Evolutionary conservation across 2,888 invertebrate genomes (phyloP), one percentile per base, ranked within the genome.

Genomic region (Plemyria rubiginata): DNA sequence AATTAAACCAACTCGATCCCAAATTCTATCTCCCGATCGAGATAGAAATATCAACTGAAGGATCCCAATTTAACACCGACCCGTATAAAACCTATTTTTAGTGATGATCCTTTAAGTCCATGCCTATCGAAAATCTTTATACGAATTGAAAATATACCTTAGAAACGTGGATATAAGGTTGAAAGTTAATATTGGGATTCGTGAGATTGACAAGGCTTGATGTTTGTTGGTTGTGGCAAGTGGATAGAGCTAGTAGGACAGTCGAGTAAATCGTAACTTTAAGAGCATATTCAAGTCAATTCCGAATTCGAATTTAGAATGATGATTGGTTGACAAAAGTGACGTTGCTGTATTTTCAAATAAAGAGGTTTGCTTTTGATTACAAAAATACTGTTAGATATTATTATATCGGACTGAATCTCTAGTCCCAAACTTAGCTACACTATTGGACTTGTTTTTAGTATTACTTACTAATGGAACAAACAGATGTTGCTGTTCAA

Each of bases 1-100:
- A 62, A 56, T 62, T 56, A 60, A 40, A 32, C 9, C 12, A 32
- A 46, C 48, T 40, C 56, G 22, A 52, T 46, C 45, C 29, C 50
- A 32, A 50, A 54, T n/a, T 41, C 55, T 28, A 50, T 57, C 49
- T 22, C 15, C 11, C 41, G 49, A 64, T 64, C 64, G 16, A 51
- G 54, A 65, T 65, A 66, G 53, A 57, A 63, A 54, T 58, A 64
- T 59, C 60, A 65, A 55, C 53, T 60, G 55, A 70, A 62, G 41
- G 60, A 54, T 41, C 45, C 58, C 54, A 43, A 55, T 62, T 66
- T 60, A 60, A 62, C 64, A 59, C 64, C 61, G 40, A 28, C 13
- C 48, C 61, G 45, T 50, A 55, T 66, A 67, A 66, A 68, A 66
- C 70, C 62, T 59, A 68, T 66, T 68, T 66, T 65, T 60, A 54